Evolutionary conservation across 2,888 invertebrate species (phyloP).

Genomic region (Anthoptus insignis): DNA sequence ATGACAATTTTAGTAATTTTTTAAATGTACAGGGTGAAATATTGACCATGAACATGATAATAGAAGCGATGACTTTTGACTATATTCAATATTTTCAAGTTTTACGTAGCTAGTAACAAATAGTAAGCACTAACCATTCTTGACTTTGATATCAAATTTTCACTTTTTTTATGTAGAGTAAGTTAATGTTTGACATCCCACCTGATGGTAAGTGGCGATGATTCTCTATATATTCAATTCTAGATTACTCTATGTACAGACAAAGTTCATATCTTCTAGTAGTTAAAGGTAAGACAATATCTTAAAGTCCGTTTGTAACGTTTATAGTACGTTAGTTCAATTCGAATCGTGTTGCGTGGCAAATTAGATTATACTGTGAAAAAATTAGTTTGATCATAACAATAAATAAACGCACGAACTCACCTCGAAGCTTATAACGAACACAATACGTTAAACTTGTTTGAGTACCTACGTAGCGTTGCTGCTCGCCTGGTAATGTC

Average conservation of each 20-base stretch:
- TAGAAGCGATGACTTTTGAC: too few relatives aligned
- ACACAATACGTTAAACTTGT: constrained; percentile 16
- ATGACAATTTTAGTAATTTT: too few relatives aligned
- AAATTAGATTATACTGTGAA: constrained; percentile 80
- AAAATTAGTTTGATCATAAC: constrained; percentile 69
- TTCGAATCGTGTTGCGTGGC: constrained; percentile 61
- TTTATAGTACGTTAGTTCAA: constrained; percentile 31
- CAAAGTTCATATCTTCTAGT: neutral
- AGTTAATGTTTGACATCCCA: too few relatives aligned
- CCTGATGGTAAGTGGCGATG: too few relatives aligned
- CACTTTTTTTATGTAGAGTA: too few relatives aligned
- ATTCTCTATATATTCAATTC: too few relatives aligned
- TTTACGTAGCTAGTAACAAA: too few relatives aligned
- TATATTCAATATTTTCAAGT: too few relatives aligned
- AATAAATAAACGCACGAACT: constrained; percentile 58
- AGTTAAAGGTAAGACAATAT: constrained; percentile 26
- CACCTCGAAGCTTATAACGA: constrained; percentile 19
- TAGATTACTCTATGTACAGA: neutral
- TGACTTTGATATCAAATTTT: too few relatives aligned
- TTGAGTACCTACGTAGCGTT: constrained; percentile 4
- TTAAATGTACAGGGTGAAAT: too few relatives aligned
- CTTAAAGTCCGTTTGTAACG: constrained; percentile 25
- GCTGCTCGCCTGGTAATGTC: constrained; percentile 34
- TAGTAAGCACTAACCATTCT: too few relatives aligned
- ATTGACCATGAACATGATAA: too few relatives aligned